Evolutionary conservation across 2,888 invertebrate species (phyloP), one percentile per base, ranked within the genome.

Genomic region (Cheilosia variabilis): DNA sequence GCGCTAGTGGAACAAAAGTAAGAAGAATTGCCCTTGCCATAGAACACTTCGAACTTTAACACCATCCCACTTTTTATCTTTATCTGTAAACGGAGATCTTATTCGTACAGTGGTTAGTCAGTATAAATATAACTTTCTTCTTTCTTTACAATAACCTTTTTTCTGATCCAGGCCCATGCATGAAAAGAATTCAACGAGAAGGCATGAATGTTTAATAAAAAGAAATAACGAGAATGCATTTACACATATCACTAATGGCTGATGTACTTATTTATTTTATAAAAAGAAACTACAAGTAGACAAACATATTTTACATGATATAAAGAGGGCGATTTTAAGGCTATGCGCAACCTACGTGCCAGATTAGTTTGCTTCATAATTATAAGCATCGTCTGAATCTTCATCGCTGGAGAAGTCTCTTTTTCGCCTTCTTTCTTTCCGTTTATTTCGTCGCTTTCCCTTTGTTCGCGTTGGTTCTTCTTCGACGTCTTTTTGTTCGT

Each of bases 351-450:
- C 6, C 4, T 22, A 15, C 6, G 37, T n/a, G 9, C 34, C 2
- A 17, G 22, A 37, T 87, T 90, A 91, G 73, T 90, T 90, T 63
- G 84, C 88, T 79, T 90, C 90, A 43, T 91, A 90, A n/a, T 89
- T 90, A 88, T 91, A 91, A 76, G 88, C 89, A 87, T 90, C 89
- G 63, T 91, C 91, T 0, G 91, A 91, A 53, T 94, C 94, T 89
- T 94, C 94, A 73, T 91, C 92, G 76, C 90, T 91, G 57, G 91
- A 91, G 80, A 91, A 88, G 58, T 92, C 91, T 37, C 90, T 89
- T 27, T 90, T 89, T 69, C 91, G 90, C 60, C 91, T 90, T 0
- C 91, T 88, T 78, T 91, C 91, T 79, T 92, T 91, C 6, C 92
- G 90, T 82, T 92, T 92, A 87, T 91, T 92, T 2, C 90, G 89